Evolutionary conservation across 2,113 vertebrate species (phyloP), one percentile per base, ranked within the genome.

Genomic region (Pipra filicauda): DNA sequence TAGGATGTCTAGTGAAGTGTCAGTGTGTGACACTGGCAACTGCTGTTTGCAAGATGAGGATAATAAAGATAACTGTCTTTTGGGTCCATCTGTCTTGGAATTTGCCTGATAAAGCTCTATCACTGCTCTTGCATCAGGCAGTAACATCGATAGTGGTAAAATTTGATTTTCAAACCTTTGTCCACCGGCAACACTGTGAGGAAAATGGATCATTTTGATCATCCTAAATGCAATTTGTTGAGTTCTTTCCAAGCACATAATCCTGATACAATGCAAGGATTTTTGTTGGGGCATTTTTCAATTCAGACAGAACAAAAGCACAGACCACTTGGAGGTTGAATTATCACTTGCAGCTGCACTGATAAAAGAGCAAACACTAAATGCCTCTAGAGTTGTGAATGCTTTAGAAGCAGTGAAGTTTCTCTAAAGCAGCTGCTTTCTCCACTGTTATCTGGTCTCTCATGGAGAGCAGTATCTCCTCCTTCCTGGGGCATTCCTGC

Each of bases 341-440:
- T 95, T 93, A 70, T 98, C 97, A 98, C 96, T 97, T 97, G 94
- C 97, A 98, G 97, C 98, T 97, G 97, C 97, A 79, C 97, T 97
- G 98, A 98, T 98, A 98, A 98, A 97, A 97, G 96, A 95, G 90
- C 95, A 96, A 96, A 94, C 92, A 95, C 94, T 96, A 97, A 97
- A 97, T 92, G 96, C 96, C 92, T 97, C 89, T 22, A 49, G 91
- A 92, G 65, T 91, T 88, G 84, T 64, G 95, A 97, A 96, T 88
- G 90, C 94, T 97, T 97, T 85, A 82, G 95, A 91, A 92, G 96
- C 93, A 95, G 51, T 76, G 88, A 95, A 96, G 96, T 96, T 97
- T 97, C 95, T 94, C 93, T 87, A 93, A 94, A 94, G 96, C 98
- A 96, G 96, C 97, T 97, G 95, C 97, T 97, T 97, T 94, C 96